A percentile compares a stretch with the other conserved stretches of the same genome.
These are phyloP conservation scores for Terrapene triunguis DNA, from an alignment of 2,113 vertebrate genomes.

Conservation along the genomic window DNA sequence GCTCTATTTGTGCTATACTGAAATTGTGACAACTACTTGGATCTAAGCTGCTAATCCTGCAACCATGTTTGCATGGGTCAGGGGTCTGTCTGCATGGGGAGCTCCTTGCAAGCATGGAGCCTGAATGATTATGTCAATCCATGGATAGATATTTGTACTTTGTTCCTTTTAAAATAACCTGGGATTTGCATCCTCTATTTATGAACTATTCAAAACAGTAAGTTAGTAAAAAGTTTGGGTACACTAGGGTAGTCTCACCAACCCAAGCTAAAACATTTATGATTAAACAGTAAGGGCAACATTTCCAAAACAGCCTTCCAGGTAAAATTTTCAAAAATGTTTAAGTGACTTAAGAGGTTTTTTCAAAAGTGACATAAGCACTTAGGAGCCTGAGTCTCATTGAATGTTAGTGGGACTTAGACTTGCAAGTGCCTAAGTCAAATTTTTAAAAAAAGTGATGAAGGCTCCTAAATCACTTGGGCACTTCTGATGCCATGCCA, in stretches of 20 bases:
- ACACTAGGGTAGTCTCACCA: too few relatives aligned
- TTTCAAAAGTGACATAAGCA: neutral
- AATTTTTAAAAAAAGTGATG: neutral
- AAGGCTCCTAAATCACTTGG: neutral
- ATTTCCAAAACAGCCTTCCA: too few relatives aligned
- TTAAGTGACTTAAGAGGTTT: neutral
- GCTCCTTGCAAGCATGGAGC: neutral
- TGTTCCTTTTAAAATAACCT: neutral
- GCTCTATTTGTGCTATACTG: neutral
- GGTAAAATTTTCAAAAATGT: neutral
- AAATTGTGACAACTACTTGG: neutral
- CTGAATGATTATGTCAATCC: neutral
- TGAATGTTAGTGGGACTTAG: neutral
- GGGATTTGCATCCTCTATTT: neutral
- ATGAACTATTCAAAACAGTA: too few relatives aligned
- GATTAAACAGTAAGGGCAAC: neutral
- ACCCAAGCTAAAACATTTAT: neutral
- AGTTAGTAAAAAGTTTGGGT: too few relatives aligned
- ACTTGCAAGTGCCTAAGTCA: neutral
- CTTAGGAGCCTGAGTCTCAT: neutral
- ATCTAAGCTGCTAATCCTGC: neutral
- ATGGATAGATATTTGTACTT: neutral
- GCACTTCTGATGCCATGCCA: neutral
- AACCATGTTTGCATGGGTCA: neutral
- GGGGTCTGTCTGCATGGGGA: neutral